Evolutionary conservation across 1,140 invertebrate species (phyloP), one percentile per base, ranked within the genome.

Genomic region (Diuraphis noxia): DNA sequence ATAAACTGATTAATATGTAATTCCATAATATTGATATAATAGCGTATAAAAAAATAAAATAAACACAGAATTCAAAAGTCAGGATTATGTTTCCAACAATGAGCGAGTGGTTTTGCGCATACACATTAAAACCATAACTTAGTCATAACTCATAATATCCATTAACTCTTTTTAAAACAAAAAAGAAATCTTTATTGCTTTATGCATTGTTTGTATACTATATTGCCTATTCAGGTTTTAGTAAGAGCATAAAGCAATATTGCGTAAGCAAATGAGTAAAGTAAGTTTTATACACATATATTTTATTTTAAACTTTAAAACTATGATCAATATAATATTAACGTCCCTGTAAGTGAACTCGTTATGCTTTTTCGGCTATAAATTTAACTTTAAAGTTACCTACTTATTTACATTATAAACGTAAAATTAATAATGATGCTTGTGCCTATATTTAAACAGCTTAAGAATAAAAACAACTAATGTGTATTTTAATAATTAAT

Each of bases 181-280:
- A 72, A 72, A 72, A 72, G 56, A 72, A 72, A 72, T 72, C 56
- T 72, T 72, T 72, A 72, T 72, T 72, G 56, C 56, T 72, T n/a
- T 72, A 72, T 72, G 56, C 56, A 72, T 72, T 72, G 56, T 72
- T 72, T n/a, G n/a, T 72, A 72, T 72, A 72, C n/a, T 63, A 30
- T 63, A 63, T 63, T 63, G 56, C 30, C 56, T 63, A 63, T 72
- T 72, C 56, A 72, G 56, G 56, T 72, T 72, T 72, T 17, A n/a
- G 30, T 72, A 13, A n/a, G 56, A 17, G n/a, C 56, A 13, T 72
- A 34, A 72, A 72, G 30, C 56, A 72, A 72, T 72, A 72, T 34
- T n/a, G 17, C 56, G 30, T n/a, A n/a, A 17, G 34, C n/a, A 72
- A 72, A n/a, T n/a, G 56, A n/a, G 56, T n/a, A n/a, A 30, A n/a